These are phyloP conservation scores for Microtus agrestis DNA, from an alignment of 2,797 vertebrate genomes.

Conservation along the genomic window DNA sequence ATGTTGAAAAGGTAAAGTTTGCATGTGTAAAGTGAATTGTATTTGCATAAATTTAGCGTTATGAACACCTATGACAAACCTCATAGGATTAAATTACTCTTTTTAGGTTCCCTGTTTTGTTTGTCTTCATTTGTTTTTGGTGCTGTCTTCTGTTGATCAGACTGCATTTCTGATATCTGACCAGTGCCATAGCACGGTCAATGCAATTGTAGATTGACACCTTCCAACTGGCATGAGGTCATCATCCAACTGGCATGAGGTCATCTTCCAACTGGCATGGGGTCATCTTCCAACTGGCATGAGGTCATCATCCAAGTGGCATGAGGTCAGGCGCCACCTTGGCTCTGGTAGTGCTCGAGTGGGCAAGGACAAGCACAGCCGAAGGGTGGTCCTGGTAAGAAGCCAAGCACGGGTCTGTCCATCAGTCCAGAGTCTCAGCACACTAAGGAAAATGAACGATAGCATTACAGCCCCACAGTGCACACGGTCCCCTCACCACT, in stretches of 20 bases:
- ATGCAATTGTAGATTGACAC: slow-evolving; percentile 68
- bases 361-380: slow-evolving; percentile 66
- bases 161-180: neutral
- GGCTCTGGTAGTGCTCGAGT: slow-evolving; percentile 67
- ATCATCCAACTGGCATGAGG: slow-evolving; percentile 61
- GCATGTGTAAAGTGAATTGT: neutral
- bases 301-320: slow-evolving; percentile 64
- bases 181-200: neutral
- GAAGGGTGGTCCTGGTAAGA: slow-evolving; percentile 76
- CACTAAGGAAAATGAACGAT: slow-evolving; percentile 56
- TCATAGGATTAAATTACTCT: neutral
- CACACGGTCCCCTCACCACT: neutral
- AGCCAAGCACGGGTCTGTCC: slow-evolving; percentile 60
- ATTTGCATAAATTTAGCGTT: slow-evolving; percentile 6
- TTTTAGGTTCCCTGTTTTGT: neutral
- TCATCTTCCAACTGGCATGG: neutral
- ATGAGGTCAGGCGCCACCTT: slow-evolving; percentile 70
- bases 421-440: slow-evolving; percentile 59
- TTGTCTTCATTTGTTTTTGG: neutral
- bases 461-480: neutral
- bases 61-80: neutral
- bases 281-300: slow-evolving; percentile 59
- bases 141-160: neutral
- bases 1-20: slow-evolving; percentile 33
- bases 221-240: slow-evolving; percentile 67